Conservation (phyloP, 2,113 vertebrate species). For the Larimichthys crocea region DNA sequence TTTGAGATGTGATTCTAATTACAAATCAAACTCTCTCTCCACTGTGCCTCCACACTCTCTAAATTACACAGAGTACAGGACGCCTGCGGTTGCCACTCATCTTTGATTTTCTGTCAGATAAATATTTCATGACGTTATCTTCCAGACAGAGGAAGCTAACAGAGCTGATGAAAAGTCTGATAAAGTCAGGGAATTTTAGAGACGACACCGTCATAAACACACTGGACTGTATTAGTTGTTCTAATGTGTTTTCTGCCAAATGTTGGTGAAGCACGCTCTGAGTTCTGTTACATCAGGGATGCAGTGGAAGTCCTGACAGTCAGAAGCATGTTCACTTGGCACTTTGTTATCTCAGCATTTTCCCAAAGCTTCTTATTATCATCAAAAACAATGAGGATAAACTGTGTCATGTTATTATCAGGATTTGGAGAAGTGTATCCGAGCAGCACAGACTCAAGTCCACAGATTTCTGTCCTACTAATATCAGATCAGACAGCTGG, state of each 20-base stretch:
- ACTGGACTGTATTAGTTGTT: not conserved
- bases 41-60: no score
- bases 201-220: not conserved
- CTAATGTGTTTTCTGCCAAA: not conserved
- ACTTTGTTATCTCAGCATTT: not conserved
- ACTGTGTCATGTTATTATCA: not conserved
- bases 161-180: not conserved
- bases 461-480: not conserved
- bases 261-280: not conserved
- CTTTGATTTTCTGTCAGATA: conserved; percentile 5
- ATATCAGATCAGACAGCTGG: conserved; percentile 3
- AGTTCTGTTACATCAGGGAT: not conserved
- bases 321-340: not conserved
- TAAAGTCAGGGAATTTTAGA: not conserved
- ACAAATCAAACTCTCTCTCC: not conserved
- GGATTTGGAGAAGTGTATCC: no score
- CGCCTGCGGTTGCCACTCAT: not conserved
- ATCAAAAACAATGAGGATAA: not conserved
- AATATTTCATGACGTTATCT: not conserved
- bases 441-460: not conserved
- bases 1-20: not conserved
- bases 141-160: not conserved
- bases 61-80: not conserved
- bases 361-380: not conserved
- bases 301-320: not conserved